phyloP scores from a whole-genome alignment of 2,888 invertebrate genomes.

The Dynastes tityus region DNA sequence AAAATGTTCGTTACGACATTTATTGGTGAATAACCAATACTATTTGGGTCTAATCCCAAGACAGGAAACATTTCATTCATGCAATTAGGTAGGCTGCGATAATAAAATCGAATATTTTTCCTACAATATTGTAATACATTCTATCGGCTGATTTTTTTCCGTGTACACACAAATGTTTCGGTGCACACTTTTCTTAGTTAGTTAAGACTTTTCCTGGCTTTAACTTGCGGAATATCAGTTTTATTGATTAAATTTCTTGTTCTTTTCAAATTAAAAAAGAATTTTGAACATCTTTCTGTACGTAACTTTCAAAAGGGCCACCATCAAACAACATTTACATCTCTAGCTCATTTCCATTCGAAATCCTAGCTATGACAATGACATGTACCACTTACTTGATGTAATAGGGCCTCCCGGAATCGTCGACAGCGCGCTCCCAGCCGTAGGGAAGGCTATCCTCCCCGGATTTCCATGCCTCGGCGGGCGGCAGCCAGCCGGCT shows the following conservation, averaged over 20 bases:
- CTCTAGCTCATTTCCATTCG: neutral
- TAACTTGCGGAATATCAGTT: neutral
- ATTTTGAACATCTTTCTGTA: neutral
- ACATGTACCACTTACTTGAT: constrained; percentile 78
- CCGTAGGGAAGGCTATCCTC: constrained; percentile 86
- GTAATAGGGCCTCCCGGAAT: constrained; percentile 84
- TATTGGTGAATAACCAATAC: too few species aligned
- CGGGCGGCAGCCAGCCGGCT: constrained; percentile 91
- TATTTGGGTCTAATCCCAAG: too few species aligned
- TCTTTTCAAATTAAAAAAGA: neutral
- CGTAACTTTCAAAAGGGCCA: neutral
- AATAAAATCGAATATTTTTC: too few species aligned
- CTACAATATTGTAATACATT: too few species aligned
- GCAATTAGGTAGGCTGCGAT: too few species aligned
- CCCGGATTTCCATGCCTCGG: constrained; percentile 83
- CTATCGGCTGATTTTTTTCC: too few species aligned
- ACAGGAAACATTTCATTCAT: too few species aligned
- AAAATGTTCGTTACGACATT: too few species aligned
- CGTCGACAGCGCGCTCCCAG: constrained; percentile 92
- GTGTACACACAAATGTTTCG: too few species aligned
- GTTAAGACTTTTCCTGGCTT: too few species aligned
- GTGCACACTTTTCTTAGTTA: too few species aligned
- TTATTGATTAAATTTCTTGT: neutral
- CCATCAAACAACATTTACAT: neutral
- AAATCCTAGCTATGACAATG: neutral